Evolutionary conservation across 2,888 invertebrate genomes (phyloP).

Genomic region (Nebria brevicollis): DNA sequence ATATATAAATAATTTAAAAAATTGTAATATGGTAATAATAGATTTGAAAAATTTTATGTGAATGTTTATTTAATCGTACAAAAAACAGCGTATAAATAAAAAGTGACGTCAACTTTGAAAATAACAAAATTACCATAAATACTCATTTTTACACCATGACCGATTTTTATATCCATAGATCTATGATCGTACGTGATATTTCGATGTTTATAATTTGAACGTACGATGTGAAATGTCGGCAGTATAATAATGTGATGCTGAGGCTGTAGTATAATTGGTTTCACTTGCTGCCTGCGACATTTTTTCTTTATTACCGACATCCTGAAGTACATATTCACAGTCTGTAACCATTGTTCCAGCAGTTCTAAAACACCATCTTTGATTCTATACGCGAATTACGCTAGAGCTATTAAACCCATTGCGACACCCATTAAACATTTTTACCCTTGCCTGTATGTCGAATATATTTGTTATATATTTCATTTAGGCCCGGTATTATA

Average conservation of each 20-base stretch:
- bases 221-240: slow-evolving; percentile 3
- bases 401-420: background rate
- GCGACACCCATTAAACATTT: background rate
- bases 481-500: too few species aligned
- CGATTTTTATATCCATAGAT: background rate
- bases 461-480: too few species aligned
- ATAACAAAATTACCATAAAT: background rate
- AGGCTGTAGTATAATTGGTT: slow-evolving; percentile 54
- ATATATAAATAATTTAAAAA: too few species aligned
- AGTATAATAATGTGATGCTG: slow-evolving; percentile 5
- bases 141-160: slow-evolving; percentile 12
- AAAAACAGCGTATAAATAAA: background rate
- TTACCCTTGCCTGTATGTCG: background rate
- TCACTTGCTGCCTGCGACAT: slow-evolving; percentile 57
- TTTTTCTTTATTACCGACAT: slow-evolving; percentile 57
- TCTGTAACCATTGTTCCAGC: slow-evolving; percentile 34
- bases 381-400: background rate
- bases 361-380: slow-evolving; percentile 14
- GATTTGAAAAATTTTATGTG: too few species aligned
- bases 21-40: too few species aligned
- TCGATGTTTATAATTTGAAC: background rate
- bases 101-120: background rate
- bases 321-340: slow-evolving; percentile 49
- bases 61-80: background rate
- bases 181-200: background rate